A percentile compares a stretch with the other conserved stretches of the same genome.
Evolutionary conservation across 2,113 vertebrate genomes (phyloP).

Genomic region (Platichthys stellatus): DNA sequence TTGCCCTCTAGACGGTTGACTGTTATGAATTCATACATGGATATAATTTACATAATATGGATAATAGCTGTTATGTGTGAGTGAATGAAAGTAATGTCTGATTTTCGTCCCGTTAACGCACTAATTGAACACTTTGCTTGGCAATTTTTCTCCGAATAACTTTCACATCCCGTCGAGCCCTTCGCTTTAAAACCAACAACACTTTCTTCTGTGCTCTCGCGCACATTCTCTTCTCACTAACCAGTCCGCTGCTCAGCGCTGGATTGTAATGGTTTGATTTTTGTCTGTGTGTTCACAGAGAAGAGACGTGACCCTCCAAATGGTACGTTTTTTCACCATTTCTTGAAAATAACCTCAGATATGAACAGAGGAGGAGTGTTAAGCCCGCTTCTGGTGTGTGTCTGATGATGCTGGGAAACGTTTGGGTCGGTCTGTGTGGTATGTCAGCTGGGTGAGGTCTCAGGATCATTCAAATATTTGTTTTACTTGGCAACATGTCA

Average conservation of each 20-base stretch:
- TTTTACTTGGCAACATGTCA: conserved; percentile 6
- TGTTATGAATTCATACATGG: background rate
- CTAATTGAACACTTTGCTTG: conserved; percentile 52
- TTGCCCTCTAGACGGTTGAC: background rate
- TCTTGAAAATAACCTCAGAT: conserved; percentile 28
- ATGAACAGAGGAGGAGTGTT: conserved; percentile 4
- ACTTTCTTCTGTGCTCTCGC: conserved; percentile 24
- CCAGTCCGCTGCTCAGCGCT: conserved; percentile 4
- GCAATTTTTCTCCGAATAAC: conserved; percentile 30
- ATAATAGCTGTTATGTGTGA: background rate
- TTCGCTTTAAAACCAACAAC: conserved; percentile 13
- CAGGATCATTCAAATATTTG: conserved; percentile 14
- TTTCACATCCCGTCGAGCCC: conserved; percentile 29
- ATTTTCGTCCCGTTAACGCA: conserved; percentile 18
- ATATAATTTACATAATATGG: too few relatives aligned
- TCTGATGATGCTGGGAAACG: background rate
- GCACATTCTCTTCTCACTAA: conserved; percentile 51
- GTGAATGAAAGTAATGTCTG: background rate
- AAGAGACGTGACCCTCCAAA: conserved; percentile 83
- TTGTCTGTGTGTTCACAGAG: conserved; percentile 84
- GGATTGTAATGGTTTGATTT: conserved; percentile 63
- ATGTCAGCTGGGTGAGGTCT: background rate
- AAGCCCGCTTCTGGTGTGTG: conserved; percentile 11
- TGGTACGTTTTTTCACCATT: conserved; percentile 78
- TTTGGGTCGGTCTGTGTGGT: background rate